phyloP scores from a whole-genome alignment of 2,888 invertebrate genomes.

The Dione vanillae region DNA sequence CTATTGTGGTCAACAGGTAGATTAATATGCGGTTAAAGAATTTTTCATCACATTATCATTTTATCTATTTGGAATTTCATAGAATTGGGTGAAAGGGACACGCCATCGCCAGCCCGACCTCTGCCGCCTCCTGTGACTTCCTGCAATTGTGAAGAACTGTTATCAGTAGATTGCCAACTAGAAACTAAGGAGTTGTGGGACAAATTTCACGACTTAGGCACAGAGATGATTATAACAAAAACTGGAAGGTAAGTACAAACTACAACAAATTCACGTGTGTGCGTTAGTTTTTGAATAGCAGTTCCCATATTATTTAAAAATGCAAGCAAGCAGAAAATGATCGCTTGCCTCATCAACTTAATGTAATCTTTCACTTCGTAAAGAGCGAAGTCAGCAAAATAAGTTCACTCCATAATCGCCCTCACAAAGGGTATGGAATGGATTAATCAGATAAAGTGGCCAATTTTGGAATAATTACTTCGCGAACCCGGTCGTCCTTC shows the following conservation, averaged over 20 bases:
- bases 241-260: conserved; percentile 91
- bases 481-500: conserved; percentile 81
- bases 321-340: conserved; percentile 17
- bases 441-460: conserved; percentile 84
- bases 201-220: conserved; percentile 97
- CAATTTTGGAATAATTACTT: conserved; percentile 84
- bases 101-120: conserved; percentile 77
- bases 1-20: not conserved
- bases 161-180: conserved; percentile 94
- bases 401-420: conserved; percentile 76
- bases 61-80: conserved; percentile 31
- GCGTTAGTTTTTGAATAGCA: conserved; percentile 1
- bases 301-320: conserved; percentile 24
- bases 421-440: conserved; percentile 73
- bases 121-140: conserved; percentile 79
- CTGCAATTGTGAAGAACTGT: conserved; percentile 93
- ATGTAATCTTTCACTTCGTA: conserved; percentile 77
- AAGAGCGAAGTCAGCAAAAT: conserved; percentile 73
- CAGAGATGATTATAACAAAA: conserved; percentile 99
- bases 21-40: no score
- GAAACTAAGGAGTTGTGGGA: conserved; percentile 99
- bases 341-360: conserved; percentile 42
- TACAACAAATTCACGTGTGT: not conserved
- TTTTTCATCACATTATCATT: no score
- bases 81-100: conserved; percentile 80